Percentiles rank a stretch among this genome's conserved stretches.
Conservation (phyloP, 1,140 invertebrate species). For the Meloidogyne floridensis region DNA sequence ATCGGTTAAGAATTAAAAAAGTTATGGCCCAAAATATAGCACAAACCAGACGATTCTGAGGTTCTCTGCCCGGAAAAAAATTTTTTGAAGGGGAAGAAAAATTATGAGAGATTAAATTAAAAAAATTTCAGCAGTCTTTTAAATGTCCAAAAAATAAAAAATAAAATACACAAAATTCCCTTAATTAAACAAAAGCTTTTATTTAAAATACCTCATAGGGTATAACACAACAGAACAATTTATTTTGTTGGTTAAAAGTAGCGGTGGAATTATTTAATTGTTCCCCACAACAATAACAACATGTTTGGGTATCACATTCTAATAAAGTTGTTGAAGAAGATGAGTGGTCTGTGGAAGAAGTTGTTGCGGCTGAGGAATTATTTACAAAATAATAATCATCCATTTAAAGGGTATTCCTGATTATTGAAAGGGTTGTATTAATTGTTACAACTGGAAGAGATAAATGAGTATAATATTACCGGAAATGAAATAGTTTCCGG, state of each 20-base stretch:
- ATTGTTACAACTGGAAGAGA: too few species aligned
- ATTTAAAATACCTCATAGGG: not conserved
- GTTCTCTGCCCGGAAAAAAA: too few species aligned
- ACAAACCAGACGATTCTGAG: too few species aligned
- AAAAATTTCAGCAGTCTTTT: not conserved
- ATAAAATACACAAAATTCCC: too few species aligned
- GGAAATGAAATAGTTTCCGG: too few species aligned
- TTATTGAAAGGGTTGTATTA: too few species aligned
- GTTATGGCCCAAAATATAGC: too few species aligned
- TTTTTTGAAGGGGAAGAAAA: too few species aligned
- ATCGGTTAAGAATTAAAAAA: too few species aligned
- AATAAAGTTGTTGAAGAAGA: not conserved
- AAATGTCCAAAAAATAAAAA: too few species aligned
- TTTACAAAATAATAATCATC: not conserved
- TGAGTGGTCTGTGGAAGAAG: not conserved
- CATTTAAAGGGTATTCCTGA: not conserved
- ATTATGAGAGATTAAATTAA: not conserved
- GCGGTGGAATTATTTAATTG: not conserved
- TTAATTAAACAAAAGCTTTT: too few species aligned
- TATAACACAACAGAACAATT: not conserved
- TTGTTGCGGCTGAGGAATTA: not conserved
- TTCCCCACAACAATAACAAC: constrained; percentile 3
- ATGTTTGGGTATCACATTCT: not conserved
- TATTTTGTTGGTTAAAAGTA: not conserved
- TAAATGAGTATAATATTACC: too few species aligned